A percentile compares a stretch with the other conserved stretches of the same genome.
These are phyloP conservation scores for Atrina japonica DNA, from an alignment of 2,888 invertebrate species.

Conservation along the genomic window DNA sequence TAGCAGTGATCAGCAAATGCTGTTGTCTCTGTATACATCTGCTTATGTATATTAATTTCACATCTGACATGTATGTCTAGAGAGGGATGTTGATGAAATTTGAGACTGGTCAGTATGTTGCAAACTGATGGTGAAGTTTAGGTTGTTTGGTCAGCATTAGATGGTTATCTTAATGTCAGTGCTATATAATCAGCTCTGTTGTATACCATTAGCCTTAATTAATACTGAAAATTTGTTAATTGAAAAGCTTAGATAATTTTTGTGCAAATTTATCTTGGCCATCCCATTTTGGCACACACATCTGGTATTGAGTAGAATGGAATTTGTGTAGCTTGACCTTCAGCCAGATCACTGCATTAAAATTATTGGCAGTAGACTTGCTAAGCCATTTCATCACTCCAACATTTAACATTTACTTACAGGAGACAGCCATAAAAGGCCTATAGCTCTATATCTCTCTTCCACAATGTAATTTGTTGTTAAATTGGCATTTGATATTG, in stretches of 20 bases:
- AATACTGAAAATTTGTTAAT: slow-evolving; percentile 47
- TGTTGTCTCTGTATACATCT: too few species aligned
- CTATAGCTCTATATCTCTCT: slow-evolving; percentile 10
- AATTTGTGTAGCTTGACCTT: slow-evolving; percentile 10
- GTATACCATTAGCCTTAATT: slow-evolving; percentile 41
- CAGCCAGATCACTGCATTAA: slow-evolving; percentile 8
- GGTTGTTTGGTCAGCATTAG: slow-evolving; percentile 27
- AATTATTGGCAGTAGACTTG: slow-evolving; percentile 1
- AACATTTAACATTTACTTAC: slow-evolving; percentile 14
- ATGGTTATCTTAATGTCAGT: slow-evolving; percentile 32
- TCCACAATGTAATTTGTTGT: slow-evolving; percentile 25
- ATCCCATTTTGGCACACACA: background rate
- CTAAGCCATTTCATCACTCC: slow-evolving; percentile 2
- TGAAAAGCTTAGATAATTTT: slow-evolving; percentile 44
- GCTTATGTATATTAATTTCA: too few species aligned
- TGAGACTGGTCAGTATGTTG: background rate
- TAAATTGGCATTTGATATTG: slow-evolving; percentile 32
- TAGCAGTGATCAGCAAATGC: too few species aligned
- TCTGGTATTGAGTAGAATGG: slow-evolving; percentile 19
- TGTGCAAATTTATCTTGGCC: slow-evolving; percentile 41
- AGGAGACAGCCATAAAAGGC: slow-evolving; percentile 29
- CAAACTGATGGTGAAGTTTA: background rate
- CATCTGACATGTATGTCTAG: background rate
- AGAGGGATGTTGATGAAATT: background rate
- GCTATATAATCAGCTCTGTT: slow-evolving; percentile 30